phyloP scores from a whole-genome alignment of 2,888 invertebrate species.

The Spilosoma lubricipeda region DNA sequence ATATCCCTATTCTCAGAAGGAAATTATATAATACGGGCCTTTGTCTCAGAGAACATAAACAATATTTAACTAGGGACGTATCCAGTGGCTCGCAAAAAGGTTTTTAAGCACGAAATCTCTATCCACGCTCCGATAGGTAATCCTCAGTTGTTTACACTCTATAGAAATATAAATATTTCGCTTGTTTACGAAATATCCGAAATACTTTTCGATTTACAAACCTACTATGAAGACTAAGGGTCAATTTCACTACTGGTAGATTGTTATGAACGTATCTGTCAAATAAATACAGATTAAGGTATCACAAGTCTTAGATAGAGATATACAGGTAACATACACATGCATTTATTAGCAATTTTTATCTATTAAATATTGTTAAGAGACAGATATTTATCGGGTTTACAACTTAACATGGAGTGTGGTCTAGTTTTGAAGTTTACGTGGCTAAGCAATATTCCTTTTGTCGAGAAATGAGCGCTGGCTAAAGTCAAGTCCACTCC shows the following conservation, averaged over 20 bases:
- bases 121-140: conserved; percentile 4
- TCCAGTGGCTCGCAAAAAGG: conserved; percentile 19
- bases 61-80: conserved; percentile 10
- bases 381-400: too few relatives aligned
- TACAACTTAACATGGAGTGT: background rate
- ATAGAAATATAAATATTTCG: background rate
- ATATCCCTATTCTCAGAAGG: background rate
- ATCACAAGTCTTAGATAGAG: too few relatives aligned
- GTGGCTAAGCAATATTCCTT: background rate
- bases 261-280: too few relatives aligned
- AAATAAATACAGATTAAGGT: too few relatives aligned
- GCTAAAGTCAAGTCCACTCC: background rate
- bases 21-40: background rate
- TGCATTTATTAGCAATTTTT: too few relatives aligned
- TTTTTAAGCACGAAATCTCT: conserved; percentile 15
- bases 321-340: too few relatives aligned
- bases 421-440: background rate
- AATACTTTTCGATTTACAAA: background rate
- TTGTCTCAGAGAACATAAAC: conserved; percentile 12
- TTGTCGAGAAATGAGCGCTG: background rate
- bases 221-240: background rate
- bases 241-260: too few relatives aligned
- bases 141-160: conserved; percentile 4
- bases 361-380: too few relatives aligned
- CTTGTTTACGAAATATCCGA: background rate